Evolutionary conservation across 2,113 vertebrate species (phyloP).

Genomic region (Megalops atlanticus): DNA sequence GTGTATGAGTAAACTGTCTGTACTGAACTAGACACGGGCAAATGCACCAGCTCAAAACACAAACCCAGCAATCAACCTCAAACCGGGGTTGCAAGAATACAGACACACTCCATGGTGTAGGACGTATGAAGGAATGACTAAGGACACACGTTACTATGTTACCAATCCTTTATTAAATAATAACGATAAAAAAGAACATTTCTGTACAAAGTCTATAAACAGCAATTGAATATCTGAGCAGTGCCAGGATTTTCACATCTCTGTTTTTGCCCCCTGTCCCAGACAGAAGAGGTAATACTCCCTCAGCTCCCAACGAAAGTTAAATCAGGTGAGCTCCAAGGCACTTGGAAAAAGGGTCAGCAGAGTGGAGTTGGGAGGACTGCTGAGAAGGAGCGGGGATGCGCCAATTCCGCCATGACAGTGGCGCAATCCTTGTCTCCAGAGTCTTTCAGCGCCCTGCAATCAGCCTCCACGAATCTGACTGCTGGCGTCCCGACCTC

Average conservation of each 20-base stretch:
- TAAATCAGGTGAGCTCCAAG: slow-evolving; percentile 77
- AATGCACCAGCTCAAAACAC: background rate
- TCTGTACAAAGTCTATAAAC: slow-evolving; percentile 99
- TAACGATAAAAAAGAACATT: slow-evolving; percentile 79
- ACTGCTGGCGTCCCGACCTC: background rate
- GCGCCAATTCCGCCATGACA: slow-evolving; percentile 41
- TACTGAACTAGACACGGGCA: background rate
- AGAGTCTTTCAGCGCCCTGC: slow-evolving; percentile 45
- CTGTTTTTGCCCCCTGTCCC: slow-evolving; percentile 62
- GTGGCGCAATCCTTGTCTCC: slow-evolving; percentile 28
- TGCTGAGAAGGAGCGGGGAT: slow-evolving; percentile 54
- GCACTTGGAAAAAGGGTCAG: slow-evolving; percentile 87
- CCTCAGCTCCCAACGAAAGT: slow-evolving; percentile 74
- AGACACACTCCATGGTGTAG: background rate
- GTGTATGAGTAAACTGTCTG: background rate
- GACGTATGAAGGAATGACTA: background rate
- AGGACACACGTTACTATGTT: slow-evolving; percentile 48
- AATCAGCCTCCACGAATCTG: slow-evolving; percentile 22
- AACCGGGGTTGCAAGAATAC: background rate
- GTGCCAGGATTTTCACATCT: slow-evolving; percentile 68
- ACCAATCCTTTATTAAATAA: slow-evolving; percentile 99
- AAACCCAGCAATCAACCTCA: background rate
- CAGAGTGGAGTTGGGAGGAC: slow-evolving; percentile 53
- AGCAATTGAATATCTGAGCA: slow-evolving; percentile 83
- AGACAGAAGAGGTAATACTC: slow-evolving; percentile 81